A percentile compares a stretch with the other conserved stretches of the same genome.
Conservation (phyloP, 37 sponge, comb jelly and placozoan genomes). For the Hormiphora californensis region DNA sequence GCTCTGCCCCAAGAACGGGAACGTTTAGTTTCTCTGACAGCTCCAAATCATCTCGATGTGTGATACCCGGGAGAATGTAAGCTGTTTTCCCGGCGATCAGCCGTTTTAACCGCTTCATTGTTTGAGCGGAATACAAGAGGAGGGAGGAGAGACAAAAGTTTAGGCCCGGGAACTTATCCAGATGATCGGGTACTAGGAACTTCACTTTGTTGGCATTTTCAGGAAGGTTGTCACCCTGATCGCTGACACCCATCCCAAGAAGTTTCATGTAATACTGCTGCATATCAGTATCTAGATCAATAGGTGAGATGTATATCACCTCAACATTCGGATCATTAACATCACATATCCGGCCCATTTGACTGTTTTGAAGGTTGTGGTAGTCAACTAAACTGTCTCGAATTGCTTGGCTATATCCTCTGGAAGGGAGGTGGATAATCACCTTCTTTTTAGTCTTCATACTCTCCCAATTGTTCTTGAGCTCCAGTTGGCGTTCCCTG, state of each 20-base stretch:
- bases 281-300: constrained; percentile 64
- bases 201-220: constrained; percentile 56
- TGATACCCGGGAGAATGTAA: constrained; percentile 74
- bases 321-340: constrained; percentile 69
- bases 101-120: constrained; percentile 61
- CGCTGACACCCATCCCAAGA: constrained; percentile 59
- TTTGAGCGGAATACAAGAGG: constrained; percentile 59
- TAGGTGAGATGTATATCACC: constrained; percentile 82
- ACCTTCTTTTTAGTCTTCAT: constrained; percentile 58
- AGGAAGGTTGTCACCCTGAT: background rate
- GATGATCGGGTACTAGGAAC: constrained; percentile 69
- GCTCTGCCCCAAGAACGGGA: constrained; percentile 68
- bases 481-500: background rate
- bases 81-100: constrained; percentile 70
- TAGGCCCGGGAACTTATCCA: constrained; percentile 59
- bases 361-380: constrained; percentile 60
- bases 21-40: constrained; percentile 74
- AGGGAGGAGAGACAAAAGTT: constrained; percentile 74
- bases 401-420: constrained; percentile 63
- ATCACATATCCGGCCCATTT: constrained; percentile 77
- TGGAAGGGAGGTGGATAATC: constrained; percentile 78
- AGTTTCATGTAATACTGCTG: constrained; percentile 69
- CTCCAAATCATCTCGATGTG: constrained; percentile 70
- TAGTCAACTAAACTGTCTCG: constrained; percentile 60
- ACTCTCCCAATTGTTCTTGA: constrained; percentile 61